Evolutionary conservation across 2,113 vertebrate genomes (phyloP), one percentile per base, ranked within the genome.

Genomic region (Ictidomys tridecemlineatus): DNA sequence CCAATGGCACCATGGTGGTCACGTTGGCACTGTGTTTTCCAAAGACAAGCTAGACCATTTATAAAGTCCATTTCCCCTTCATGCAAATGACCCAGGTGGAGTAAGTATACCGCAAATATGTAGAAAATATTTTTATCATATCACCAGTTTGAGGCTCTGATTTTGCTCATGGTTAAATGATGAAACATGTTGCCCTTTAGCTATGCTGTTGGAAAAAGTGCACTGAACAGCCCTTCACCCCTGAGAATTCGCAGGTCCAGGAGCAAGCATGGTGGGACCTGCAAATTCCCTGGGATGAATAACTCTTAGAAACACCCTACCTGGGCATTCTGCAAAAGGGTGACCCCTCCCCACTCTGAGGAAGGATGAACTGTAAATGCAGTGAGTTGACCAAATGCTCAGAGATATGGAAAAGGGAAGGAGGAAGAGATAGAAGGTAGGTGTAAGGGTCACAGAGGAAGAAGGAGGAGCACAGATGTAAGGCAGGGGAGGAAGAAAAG

Each of bases 31-130:
- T 95, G 26, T 89, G 67, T 77, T 92, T 92, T 84, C 89, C 84
- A 86, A 91, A 94, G 93, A 87, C 51, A 73, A 96, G 74, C 32
- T 58, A 89, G 86, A 39, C 32, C 37, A 69, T 88, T 92, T 85
- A 90, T 77, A 86, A 97, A 95, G 67, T 69, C 26, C 79, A 13
- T 18, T 30, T 83, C n/a, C 28, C 32, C 30, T 90, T 30, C 28
- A 51, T 53, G 83, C n/a, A 83, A 93, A 96, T 48, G 76, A 53
- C 17, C 30, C 53, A 32, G 42, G 69, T 20, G 37, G 70, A 20
- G 37, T 96, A 95, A 93, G n/a, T 65, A 70, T 79, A 76, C 51
- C 56, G 18, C 24, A 94, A 91, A 91, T 83, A 86, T 63, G 69
- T 26, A 72, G 45, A 87, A 89, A 20, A 7, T 72, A 8, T 84